Percentiles rank a stretch among this genome's conserved stretches.
Conservation (phyloP, 2,797 vertebrate genomes). For the Crocidura indochinensis region DNA sequence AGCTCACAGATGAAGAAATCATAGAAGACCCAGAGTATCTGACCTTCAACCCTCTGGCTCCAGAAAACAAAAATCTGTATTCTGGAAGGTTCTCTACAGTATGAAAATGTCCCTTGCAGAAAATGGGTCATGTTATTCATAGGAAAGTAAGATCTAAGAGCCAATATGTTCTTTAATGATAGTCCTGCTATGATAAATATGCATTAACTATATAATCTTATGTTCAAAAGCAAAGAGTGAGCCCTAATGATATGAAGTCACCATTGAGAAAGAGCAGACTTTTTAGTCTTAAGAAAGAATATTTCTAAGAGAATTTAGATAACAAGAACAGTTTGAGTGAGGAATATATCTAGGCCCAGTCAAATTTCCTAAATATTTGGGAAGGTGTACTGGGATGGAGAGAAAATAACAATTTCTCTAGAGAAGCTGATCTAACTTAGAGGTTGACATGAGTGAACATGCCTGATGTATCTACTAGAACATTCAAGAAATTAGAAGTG, state of each 20-base stretch:
- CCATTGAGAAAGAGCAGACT: neutral
- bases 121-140: neutral
- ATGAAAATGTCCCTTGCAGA: constrained; percentile 27
- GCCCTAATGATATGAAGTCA: no score
- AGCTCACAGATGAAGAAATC: neutral
- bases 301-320: neutral
- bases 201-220: constrained; percentile 53
- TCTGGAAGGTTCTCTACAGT: neutral
- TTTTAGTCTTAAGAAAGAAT: rapidly evolving
- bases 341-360: neutral
- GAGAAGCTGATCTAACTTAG: neutral
- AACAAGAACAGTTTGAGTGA: neutral
- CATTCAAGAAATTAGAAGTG: neutral
- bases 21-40: neutral
- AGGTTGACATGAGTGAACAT: neutral
- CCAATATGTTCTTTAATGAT: constrained; percentile 34
- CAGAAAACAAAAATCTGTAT: neutral
- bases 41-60: neutral
- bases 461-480: neutral
- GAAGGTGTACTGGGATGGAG: neutral
- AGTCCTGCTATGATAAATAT: constrained; percentile 62
- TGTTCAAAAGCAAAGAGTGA: neutral
- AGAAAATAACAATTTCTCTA: neutral
- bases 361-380: neutral
- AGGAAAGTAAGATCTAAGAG: constrained; percentile 3